These are phyloP conservation scores for Fregetta grallaria DNA, from an alignment of 2,113 vertebrate genomes.

Conservation along the genomic window DNA sequence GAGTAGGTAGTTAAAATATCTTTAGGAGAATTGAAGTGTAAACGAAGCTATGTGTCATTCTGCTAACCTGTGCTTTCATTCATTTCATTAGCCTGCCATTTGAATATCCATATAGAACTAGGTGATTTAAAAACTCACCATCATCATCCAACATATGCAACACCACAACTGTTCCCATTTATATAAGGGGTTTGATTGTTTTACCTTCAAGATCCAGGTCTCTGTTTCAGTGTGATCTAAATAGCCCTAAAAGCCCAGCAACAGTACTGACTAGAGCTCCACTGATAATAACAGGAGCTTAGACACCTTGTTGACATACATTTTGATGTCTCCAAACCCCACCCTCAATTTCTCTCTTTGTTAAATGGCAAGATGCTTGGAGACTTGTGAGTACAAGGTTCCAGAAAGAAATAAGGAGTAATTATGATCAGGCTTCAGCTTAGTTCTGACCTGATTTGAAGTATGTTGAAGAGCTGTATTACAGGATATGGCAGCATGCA, in stretches of 20 bases:
- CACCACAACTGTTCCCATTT: background rate
- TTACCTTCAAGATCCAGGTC: background rate
- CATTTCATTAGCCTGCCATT: background rate
- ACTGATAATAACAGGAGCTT: background rate
- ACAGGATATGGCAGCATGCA: background rate
- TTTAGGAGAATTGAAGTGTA: constrained; percentile 39
- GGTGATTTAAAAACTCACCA: background rate
- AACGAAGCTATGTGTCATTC: constrained; percentile 19
- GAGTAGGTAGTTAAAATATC: constrained; percentile 38
- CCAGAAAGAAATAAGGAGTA: background rate
- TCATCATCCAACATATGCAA: background rate
- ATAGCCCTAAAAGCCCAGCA: background rate
- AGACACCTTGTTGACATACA: background rate
- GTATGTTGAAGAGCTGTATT: background rate
- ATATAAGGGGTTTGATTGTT: background rate
- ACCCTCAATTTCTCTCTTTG: background rate
- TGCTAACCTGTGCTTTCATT: constrained; percentile 21
- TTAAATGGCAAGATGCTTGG: background rate
- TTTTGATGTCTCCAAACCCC: background rate
- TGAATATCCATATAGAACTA: background rate
- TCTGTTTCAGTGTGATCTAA: background rate
- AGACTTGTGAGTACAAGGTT: background rate
- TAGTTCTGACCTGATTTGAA: background rate
- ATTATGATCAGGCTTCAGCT: background rate
- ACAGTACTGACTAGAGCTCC: background rate